A percentile compares a stretch with the other conserved stretches of the same genome.
phyloP scores from a whole-genome alignment of 2,797 vertebrate genomes.

The Cuniculus paca region DNA sequence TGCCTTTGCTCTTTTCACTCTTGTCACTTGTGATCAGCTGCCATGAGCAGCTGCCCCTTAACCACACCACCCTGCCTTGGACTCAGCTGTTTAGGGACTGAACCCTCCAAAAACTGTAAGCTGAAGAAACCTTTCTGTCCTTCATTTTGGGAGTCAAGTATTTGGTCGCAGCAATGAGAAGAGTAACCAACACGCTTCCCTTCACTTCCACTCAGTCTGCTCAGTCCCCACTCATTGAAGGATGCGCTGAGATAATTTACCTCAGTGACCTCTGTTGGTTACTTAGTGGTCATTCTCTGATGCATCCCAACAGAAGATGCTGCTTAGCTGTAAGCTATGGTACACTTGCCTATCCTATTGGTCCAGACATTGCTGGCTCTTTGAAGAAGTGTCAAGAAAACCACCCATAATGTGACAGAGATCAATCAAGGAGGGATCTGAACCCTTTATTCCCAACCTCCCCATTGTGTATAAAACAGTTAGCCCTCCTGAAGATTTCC shows the following conservation, averaged over 20 bases:
- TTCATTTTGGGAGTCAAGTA: too few relatives aligned
- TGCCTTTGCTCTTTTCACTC: too few relatives aligned
- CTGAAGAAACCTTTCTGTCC: too few relatives aligned
- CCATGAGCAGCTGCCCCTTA: too few relatives aligned
- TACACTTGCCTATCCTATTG: too few relatives aligned
- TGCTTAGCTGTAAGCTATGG: background rate
- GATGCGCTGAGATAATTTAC: background rate
- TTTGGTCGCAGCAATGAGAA: too few relatives aligned
- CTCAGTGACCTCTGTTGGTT: background rate
- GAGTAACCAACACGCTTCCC: background rate
- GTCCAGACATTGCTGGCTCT: background rate
- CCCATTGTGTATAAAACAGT: background rate
- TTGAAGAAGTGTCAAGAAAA: background rate
- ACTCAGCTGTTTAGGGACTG: too few relatives aligned
- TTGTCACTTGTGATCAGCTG: too few relatives aligned
- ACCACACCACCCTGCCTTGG: too few relatives aligned
- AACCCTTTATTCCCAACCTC: background rate
- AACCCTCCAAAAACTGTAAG: too few relatives aligned
- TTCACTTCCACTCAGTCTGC: background rate
- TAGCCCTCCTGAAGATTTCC: background rate
- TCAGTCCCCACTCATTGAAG: background rate
- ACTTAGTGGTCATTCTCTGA: background rate
- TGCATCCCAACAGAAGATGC: background rate
- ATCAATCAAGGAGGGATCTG: background rate
- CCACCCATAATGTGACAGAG: background rate